Base-by-base conservation (phyloP, 2,113 vertebrate species). In the Myiagra hebetior region DNA sequence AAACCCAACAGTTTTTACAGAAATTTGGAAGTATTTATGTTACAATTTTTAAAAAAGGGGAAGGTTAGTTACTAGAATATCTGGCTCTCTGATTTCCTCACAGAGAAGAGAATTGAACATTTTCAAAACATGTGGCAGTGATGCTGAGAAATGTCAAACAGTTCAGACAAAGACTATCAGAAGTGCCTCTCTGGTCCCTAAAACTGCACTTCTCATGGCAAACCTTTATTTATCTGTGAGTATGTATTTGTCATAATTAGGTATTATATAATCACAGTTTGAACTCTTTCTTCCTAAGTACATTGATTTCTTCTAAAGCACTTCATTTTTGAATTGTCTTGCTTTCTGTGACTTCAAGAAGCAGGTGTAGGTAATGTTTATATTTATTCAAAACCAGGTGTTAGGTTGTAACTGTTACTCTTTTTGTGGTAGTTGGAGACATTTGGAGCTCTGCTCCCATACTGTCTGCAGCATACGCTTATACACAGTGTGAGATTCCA, bases 1-100 rank as follows among this genome's bases (percentile, higher is more conserved):
- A 39, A 3, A 0, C 1, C 1, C 30, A 3, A 11, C 6, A 12
- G 6, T 22, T 53, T 49, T 55, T 35, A n/a, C 4, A 16, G 6
- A 85, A 56, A 14, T 9, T 9, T 69, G 3, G 6, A 57, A 82
- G 28, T 2, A 55, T 55, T 90, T 57, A 2, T 44, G 22, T 28
- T 85, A 35, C 8, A 60, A 7, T 47, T 52, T 63, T 39, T 4
- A 49, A 92, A 70, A 74, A 35, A 8, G 21, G 2, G 3, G 35
- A 75, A 30, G 15, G 6, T 1, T 74, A 46, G 22, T 78, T 91
- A 8, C 2, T 74, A 26, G n/a, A 53, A 37, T 8, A 19, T 39
- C 44, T n/a, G 6, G 50, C 13, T 1, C 1, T 85, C 72, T 28
- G 37, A 26, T 76, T 81, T 93, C 14, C 4, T 83, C 11, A 17